phyloP scores from a whole-genome alignment of 1,140 invertebrate genomes.

The Uloborus diversus region DNA sequence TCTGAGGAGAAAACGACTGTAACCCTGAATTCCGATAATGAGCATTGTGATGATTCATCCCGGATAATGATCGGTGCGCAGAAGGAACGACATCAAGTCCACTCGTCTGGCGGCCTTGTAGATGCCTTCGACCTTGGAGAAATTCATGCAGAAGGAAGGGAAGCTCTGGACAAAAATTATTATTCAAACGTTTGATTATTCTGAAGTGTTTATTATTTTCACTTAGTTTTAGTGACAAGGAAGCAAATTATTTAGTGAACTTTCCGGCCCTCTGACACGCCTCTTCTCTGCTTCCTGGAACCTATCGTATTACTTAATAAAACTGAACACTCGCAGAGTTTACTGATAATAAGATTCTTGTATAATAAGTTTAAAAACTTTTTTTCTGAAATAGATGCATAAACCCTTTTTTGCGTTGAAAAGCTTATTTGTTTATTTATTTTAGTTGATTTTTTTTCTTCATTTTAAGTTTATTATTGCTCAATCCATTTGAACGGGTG shows the following conservation, averaged over 20 bases:
- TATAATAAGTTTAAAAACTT: too few relatives aligned
- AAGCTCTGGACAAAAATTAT: background rate
- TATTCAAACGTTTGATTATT: background rate
- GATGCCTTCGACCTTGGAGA: constrained; percentile 35
- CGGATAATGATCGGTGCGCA: background rate
- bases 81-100: too few relatives aligned
- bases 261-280: background rate
- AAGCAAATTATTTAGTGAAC: background rate
- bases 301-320: too few relatives aligned
- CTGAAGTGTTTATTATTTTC: background rate
- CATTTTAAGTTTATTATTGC: too few relatives aligned
- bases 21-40: background rate
- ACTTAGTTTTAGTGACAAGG: background rate
- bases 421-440: too few relatives aligned
- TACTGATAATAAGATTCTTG: too few relatives aligned
- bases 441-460: too few relatives aligned
- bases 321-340: too few relatives aligned
- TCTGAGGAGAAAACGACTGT: too few relatives aligned
- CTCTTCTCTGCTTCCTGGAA: background rate
- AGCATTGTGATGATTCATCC: background rate
- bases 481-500: too few relatives aligned
- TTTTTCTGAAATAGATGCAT: too few relatives aligned
- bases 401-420: too few relatives aligned
- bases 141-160: constrained; percentile 18
- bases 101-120: constrained; percentile 43